Base-by-base conservation (phyloP, 2,113 vertebrate genomes). In the Rhipidura dahli region DNA sequence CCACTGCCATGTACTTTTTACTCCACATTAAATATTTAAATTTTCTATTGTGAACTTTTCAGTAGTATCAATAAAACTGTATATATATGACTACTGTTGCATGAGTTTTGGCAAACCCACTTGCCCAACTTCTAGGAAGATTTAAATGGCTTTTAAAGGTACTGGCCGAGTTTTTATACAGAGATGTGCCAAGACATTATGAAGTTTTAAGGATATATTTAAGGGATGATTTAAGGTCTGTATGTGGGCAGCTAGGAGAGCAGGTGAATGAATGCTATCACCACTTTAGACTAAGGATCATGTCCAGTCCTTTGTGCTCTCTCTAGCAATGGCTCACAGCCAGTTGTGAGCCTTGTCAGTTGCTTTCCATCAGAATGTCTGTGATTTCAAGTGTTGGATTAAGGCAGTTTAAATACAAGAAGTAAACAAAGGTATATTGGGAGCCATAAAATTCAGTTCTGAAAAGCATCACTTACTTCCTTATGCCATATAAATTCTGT, bases 81-180 rank as follows among this genome's bases (percentile, higher is more conserved):
- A 2, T 77, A 1, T 37, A 8, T 54, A 3, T 66, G 45, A 56
- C 21, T 72, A 6, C 8, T 0, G 0, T 47, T 82, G 51, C 27
- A 28, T 92, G 16, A 3, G 9, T 64, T 82, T 93, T 82, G 65
- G 44, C 16, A 68, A 11, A 33, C 23, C 6, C 31, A 59, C 17
- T 7, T 73, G 31, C 54, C 13, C 49, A 45, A 37, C 18, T 61
- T 91, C 28, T 60, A 42, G 72, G 64, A 86, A 71, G 33, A 60
- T 59, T 12, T 4, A 59, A 59, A 35, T 45, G 30, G 64, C 22
- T 91, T 86, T 76, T 64, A 35, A 87, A 89, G 83, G 35, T 82
- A 27, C n/a, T 13, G 31, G 10, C 51, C 86, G 35, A 66, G n/a
- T 42, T 63, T 70, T 76, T 69, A 44, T 44, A 60, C 16, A 61